A percentile compares a stretch with the other conserved stretches of the same genome.
Evolutionary conservation across 2,113 vertebrate genomes (phyloP).

Genomic region (Suricata suricatta): DNA sequence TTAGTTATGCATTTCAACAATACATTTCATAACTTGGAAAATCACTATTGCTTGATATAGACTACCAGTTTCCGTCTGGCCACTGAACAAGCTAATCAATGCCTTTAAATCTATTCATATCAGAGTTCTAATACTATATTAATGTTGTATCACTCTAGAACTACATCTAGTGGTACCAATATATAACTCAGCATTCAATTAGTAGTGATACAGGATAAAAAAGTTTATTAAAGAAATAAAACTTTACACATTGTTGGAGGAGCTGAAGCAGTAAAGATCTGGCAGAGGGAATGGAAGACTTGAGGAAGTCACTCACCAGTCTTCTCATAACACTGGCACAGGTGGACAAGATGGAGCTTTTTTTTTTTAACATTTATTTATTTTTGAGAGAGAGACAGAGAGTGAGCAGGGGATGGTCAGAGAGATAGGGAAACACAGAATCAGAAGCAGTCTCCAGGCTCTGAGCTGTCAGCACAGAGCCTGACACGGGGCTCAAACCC

Average conservation of each 20-base stretch:
- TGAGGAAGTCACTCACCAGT: background rate
- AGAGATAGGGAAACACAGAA: no score
- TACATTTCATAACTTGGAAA: background rate
- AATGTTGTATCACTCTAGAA: background rate
- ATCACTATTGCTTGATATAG: background rate
- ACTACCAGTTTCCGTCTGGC: background rate
- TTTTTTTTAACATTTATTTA: no score
- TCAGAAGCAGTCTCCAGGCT: no score
- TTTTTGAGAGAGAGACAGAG: no score
- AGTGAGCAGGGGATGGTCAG: no score
- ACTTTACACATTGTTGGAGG: background rate
- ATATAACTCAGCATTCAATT: background rate
- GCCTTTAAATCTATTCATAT: slow-evolving; percentile 6
- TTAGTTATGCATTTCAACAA: background rate
- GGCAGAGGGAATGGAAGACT: background rate
- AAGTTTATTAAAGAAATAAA: background rate
- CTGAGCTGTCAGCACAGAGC: no score
- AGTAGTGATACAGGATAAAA: background rate
- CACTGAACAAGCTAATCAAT: background rate
- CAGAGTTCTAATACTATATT: background rate
- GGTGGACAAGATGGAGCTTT: background rate
- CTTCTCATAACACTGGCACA: background rate
- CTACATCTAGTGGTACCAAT: background rate
- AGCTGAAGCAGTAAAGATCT: background rate
- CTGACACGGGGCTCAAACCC: no score